A percentile compares a stretch with the other conserved stretches of the same genome.
Conservation (phyloP, 2,888 invertebrate genomes). For the Folsomia candida region DNA sequence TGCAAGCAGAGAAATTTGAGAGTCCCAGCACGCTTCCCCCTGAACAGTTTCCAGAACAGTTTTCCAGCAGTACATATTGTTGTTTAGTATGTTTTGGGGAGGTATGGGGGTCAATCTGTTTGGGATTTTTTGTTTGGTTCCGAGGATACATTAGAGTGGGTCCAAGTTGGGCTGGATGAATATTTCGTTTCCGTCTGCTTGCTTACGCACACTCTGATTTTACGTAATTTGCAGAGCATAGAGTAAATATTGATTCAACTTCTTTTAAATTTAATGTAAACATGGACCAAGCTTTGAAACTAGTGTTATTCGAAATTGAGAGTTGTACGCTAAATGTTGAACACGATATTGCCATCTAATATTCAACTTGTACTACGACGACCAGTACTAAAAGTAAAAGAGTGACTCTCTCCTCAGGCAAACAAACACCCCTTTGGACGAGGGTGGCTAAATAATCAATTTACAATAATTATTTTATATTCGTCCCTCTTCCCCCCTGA, state of each 20-base stretch:
- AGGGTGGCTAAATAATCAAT: too few species aligned
- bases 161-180: neutral
- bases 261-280: constrained; percentile 2
- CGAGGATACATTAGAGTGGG: neutral
- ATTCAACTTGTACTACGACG: neutral
- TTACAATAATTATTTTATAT: neutral
- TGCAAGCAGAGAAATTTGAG: neutral
- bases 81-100: too few species aligned
- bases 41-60: neutral
- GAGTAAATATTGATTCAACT: neutral
- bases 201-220: constrained; percentile 2
- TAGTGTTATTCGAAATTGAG: neutral
- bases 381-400: neutral
- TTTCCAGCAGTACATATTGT: neutral
- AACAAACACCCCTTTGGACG: too few species aligned
- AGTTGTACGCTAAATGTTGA: neutral
- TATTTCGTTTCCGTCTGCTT: neutral
- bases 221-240: neutral
- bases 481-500: neutral
- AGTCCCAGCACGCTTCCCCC: neutral
- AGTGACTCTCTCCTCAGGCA: neutral
- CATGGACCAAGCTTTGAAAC: neutral
- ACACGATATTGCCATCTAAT: neutral
- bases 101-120: neutral
- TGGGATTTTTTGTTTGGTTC: neutral